These are phyloP conservation scores for Calephelis perditalis DNA, from an alignment of 2,888 invertebrate genomes.

Conservation along the genomic window DNA sequence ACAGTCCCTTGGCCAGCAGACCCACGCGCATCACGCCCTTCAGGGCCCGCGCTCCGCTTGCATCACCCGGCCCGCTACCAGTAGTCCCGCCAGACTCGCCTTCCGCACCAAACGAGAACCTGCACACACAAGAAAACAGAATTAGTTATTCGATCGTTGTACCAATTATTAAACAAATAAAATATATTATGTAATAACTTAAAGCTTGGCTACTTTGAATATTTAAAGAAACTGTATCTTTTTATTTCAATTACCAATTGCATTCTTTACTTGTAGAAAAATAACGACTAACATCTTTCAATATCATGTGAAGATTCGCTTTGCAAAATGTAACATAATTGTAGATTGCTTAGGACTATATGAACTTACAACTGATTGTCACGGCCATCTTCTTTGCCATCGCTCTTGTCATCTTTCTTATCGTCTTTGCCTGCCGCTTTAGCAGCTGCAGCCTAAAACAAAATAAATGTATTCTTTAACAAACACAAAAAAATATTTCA, in stretches of 20 bases:
- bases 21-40: slow-evolving; percentile 99
- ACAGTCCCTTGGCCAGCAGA: slow-evolving; percentile 84
- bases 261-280: too few species aligned
- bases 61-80: slow-evolving; percentile 60
- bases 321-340: too few species aligned
- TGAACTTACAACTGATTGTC: slow-evolving; percentile 86
- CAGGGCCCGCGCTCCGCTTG: slow-evolving; percentile 80
- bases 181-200: too few species aligned
- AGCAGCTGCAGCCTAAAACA: slow-evolving; percentile 36
- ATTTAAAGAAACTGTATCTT: too few species aligned
- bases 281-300: too few species aligned
- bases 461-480: slow-evolving; percentile 8
- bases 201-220: too few species aligned
- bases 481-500: not conserved
- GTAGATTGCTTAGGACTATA: not conserved
- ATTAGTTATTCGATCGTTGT: too few species aligned
- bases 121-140: slow-evolving; percentile 26
- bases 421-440: slow-evolving; percentile 51
- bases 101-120: slow-evolving; percentile 65
- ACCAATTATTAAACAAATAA: too few species aligned
- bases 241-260: too few species aligned
- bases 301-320: too few species aligned
- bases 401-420: slow-evolving; percentile 68
- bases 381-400: slow-evolving; percentile 85
- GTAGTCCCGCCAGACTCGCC: slow-evolving; percentile 38